Conservation (phyloP, 2,797 vertebrate species). For the Meda fulgida region DNA sequence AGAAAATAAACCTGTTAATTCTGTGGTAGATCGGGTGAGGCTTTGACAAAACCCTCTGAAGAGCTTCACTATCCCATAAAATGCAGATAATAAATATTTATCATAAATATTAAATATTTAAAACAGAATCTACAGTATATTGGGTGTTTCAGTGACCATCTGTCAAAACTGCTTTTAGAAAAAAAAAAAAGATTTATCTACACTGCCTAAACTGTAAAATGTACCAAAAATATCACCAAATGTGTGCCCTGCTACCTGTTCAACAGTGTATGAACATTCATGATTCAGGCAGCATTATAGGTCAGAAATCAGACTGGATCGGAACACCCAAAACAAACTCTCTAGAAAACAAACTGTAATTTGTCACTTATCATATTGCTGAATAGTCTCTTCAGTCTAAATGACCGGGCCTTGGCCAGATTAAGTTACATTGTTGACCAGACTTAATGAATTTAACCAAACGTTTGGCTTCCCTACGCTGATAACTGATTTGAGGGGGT, state of each 20-base stretch:
- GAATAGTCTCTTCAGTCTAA: too few relatives aligned
- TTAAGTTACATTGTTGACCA: background rate
- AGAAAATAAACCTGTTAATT: slow-evolving; percentile 76
- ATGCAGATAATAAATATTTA: slow-evolving; percentile 67
- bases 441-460: background rate
- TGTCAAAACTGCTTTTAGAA: background rate
- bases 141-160: background rate
- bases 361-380: background rate
- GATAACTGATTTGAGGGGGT: background rate
- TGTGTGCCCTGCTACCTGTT: too few relatives aligned
- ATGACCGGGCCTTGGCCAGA: background rate
- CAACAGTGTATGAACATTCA: too few relatives aligned
- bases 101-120: slow-evolving; percentile 76
- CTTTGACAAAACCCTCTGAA: slow-evolving; percentile 67
- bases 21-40: slow-evolving; percentile 74
- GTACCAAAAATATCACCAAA: background rate
- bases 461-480: background rate
- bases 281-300: too few relatives aligned
- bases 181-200: background rate
- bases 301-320: too few relatives aligned
- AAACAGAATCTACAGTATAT: background rate
- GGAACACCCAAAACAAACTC: background rate
- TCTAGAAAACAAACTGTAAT: background rate
- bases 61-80: slow-evolving; percentile 75
- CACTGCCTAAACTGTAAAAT: background rate